A percentile compares a stretch with the other conserved stretches of the same genome.
Conservation (phyloP, 2,113 vertebrate genomes). For the Raja brachyura region DNA sequence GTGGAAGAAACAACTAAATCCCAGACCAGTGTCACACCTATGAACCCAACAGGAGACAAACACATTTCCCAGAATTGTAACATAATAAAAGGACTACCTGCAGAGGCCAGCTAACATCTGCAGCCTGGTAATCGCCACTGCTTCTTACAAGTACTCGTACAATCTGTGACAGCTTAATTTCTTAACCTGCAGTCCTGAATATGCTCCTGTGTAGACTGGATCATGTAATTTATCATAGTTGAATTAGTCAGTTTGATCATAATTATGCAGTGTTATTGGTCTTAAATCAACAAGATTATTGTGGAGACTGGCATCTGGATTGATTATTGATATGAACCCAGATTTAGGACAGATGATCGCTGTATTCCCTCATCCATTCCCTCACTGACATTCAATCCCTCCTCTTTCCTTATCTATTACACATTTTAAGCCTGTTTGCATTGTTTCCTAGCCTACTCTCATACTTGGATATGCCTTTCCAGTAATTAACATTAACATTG, state of each 20-base stretch:
- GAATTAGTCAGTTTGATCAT: background rate
- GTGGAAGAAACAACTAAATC: background rate
- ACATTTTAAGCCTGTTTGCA: too few relatives aligned
- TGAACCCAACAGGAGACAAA: background rate
- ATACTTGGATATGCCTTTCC: too few relatives aligned
- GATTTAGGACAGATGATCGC: background rate
- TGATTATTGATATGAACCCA: background rate
- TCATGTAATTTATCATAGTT: background rate
- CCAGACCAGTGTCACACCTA: background rate
- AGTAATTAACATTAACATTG: too few relatives aligned
- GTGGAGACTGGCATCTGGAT: background rate
- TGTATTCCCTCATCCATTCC: background rate
- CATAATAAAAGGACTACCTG: background rate
- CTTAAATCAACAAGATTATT: background rate
- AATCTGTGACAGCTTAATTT: background rate
- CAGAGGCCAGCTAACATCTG: background rate
- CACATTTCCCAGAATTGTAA: background rate
- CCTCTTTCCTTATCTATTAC: too few relatives aligned
- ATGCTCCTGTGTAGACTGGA: background rate
- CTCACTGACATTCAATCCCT: too few relatives aligned
- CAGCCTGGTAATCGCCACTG: background rate
- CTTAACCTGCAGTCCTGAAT: background rate
- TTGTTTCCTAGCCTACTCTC: too few relatives aligned
- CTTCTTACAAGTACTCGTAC: background rate
- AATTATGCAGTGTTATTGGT: background rate